A percentile compares a stretch with the other conserved stretches of the same genome.
Conservation (phyloP, 2,797 vertebrate species). For the Sciurus carolinensis region DNA sequence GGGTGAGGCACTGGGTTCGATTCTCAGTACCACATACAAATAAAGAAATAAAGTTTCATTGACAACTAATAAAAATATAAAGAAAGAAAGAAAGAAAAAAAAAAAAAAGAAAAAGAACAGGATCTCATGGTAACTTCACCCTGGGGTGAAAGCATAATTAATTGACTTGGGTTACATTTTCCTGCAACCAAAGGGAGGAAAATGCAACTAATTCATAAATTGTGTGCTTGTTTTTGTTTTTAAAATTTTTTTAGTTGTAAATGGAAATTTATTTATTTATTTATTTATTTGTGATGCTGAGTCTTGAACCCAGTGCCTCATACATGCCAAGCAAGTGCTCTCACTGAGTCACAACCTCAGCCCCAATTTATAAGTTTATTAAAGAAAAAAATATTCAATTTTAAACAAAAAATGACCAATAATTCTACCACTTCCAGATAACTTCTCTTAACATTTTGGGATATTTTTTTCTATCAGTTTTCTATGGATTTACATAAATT, state of each 20-base stretch:
- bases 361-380: not conserved
- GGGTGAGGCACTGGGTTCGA: no score
- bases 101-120: not conserved
- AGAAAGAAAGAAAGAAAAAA: no score
- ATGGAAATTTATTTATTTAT: no score
- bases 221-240: no score
- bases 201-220: not conserved
- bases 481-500: not conserved
- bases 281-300: no score
- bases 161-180: not conserved
- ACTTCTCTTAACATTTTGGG: conserved; percentile 11
- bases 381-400: not conserved
- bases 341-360: no score
- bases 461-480: not conserved
- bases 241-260: no score
- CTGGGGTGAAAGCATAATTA: not conserved
- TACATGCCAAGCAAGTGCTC: no score
- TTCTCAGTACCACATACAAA: no score
- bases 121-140: not conserved
- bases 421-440: not conserved
- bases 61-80: no score
- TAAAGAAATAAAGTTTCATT: no score
- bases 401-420: not conserved
- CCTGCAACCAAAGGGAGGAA: not conserved
- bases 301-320: no score